These are phyloP conservation scores for Alviniconcha strummeri DNA, from an alignment of 2,888 invertebrate species.

Conservation along the genomic window DNA sequence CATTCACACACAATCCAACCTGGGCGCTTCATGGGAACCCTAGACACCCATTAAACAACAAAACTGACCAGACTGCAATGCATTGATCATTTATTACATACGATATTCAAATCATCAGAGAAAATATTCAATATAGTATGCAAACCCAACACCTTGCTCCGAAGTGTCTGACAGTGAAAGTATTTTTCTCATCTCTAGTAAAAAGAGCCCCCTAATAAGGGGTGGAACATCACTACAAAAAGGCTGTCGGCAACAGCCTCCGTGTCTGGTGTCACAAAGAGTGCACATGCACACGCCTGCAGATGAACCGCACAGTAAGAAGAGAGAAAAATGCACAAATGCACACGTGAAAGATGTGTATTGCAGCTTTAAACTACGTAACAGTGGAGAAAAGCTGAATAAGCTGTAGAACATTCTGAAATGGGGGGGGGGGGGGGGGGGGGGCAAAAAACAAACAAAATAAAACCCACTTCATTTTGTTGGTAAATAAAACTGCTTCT, in stretches of 20 bases:
- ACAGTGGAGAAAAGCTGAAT: neutral
- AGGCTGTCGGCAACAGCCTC: neutral
- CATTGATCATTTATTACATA: slow-evolving; percentile 34
- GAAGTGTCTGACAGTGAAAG: slow-evolving; percentile 19
- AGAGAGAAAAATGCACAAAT: neutral
- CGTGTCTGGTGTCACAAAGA: neutral
- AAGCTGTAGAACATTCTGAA: neutral
- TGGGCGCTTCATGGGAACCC: neutral
- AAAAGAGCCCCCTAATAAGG: neutral
- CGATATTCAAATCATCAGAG: slow-evolving; percentile 34
- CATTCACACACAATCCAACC: neutral
- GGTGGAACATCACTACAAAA: neutral
- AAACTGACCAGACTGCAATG: neutral
- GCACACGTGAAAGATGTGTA: neutral
- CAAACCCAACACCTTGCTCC: slow-evolving; percentile 35
- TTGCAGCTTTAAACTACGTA: neutral
- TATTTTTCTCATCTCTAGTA: neutral
- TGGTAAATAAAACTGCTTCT: neutral
- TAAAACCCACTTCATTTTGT: no score
- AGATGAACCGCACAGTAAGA: neutral
- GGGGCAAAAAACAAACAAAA: neutral
- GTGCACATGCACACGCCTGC: slow-evolving; percentile 2
- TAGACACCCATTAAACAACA: neutral
- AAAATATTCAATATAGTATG: slow-evolving; percentile 33
- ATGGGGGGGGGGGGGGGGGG: no score